Percentiles rank a stretch among this genome's conserved stretches.
Conservation (phyloP, 2,888 invertebrate species). For the Trichopria drosophilae region DNA sequence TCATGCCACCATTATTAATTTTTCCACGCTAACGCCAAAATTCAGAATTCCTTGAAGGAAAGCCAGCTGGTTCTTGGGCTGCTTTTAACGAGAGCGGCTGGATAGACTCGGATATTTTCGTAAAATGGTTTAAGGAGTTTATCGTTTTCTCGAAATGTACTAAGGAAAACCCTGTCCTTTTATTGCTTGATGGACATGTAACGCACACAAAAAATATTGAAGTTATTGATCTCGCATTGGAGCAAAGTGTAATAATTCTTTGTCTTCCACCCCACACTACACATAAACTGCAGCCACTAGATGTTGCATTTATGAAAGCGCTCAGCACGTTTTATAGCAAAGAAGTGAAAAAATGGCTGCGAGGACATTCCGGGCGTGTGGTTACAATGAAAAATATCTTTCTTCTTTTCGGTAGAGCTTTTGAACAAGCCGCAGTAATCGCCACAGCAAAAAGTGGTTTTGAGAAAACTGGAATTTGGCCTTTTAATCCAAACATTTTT, state of each 20-base stretch:
- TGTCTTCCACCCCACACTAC: slow-evolving; percentile 47
- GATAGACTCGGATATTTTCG: slow-evolving; percentile 19
- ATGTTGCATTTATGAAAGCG: slow-evolving; percentile 41
- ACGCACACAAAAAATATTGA: slow-evolving; percentile 48
- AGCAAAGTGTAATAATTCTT: slow-evolving; percentile 45
- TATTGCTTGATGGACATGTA: slow-evolving; percentile 50
- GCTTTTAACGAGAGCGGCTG: slow-evolving; percentile 10
- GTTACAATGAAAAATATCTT: slow-evolving; percentile 40
- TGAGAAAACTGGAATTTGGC: slow-evolving; percentile 39
- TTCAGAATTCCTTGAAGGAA: too few species aligned
- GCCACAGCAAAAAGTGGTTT: slow-evolving; percentile 43
- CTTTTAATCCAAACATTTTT: too few species aligned
- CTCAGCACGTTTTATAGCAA: slow-evolving; percentile 39
- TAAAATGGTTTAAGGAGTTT: slow-evolving; percentile 53
- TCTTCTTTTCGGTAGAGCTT: slow-evolving; percentile 42
- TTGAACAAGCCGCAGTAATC: slow-evolving; percentile 39
- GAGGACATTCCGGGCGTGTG: slow-evolving; percentile 34
- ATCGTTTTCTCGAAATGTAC: slow-evolving; percentile 42
- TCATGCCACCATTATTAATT: too few species aligned
- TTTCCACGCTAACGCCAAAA: too few species aligned
- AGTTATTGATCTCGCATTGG: slow-evolving; percentile 39
- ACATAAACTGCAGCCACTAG: slow-evolving; percentile 42
- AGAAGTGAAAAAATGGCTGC: slow-evolving; percentile 39
- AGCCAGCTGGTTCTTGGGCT: slow-evolving; percentile 2
- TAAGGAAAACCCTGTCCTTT: slow-evolving; percentile 43